phyloP scores from a whole-genome alignment of 2,888 invertebrate genomes.

The Caenorhabditis japonica region DNA sequence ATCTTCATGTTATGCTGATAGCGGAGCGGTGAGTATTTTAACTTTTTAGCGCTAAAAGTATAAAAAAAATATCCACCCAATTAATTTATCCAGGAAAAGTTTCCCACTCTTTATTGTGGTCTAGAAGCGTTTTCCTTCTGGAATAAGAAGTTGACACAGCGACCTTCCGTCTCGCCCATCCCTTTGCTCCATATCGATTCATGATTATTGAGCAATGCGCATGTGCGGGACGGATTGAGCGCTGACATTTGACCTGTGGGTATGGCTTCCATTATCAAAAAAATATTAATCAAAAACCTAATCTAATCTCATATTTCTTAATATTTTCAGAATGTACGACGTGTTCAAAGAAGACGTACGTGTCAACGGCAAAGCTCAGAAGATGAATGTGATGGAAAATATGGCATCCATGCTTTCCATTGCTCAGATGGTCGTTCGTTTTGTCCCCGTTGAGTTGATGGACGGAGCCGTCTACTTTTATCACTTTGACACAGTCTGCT shows the following conservation, averaged over 20 bases:
- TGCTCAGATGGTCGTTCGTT: conserved; percentile 23
- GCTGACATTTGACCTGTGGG: conserved; percentile 12
- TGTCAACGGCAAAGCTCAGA: conserved; percentile 7
- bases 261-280: no score
- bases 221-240: conserved; percentile 55
- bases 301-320: no score
- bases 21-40: conserved; percentile 33
- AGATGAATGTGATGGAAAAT: conserved; percentile 22
- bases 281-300: no score
- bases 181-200: conserved; percentile 32
- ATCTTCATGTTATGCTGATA: conserved; percentile 39
- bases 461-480: conserved; percentile 26
- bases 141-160: conserved; percentile 22
- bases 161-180: conserved; percentile 45
- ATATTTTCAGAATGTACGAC: conserved; percentile 47
- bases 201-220: conserved; percentile 59
- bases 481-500: conserved; percentile 37
- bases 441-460: conserved; percentile 39
- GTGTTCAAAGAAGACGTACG: conserved; percentile 39
- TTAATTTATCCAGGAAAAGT: conserved; percentile 19
- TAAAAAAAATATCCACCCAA: background rate
- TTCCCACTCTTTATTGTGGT: conserved; percentile 31
- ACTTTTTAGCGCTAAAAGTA: background rate
- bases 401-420: conserved; percentile 21
- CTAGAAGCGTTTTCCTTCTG: conserved; percentile 25